These are phyloP conservation scores for Porites divaricata DNA, from an alignment of 92 coral and sea anemone genomes.

Conservation along the genomic window DNA sequence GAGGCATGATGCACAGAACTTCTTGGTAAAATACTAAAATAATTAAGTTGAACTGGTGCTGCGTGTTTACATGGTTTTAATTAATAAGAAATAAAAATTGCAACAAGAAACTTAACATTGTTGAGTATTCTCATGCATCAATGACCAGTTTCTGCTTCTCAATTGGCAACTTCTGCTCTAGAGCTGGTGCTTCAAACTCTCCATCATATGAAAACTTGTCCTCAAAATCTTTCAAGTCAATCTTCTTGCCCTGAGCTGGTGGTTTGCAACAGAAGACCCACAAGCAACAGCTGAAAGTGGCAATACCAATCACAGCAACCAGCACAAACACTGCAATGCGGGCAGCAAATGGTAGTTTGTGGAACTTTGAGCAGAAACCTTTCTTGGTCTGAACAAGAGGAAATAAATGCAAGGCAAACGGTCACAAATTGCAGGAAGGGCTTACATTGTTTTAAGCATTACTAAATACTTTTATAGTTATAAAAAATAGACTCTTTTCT, in stretches of 20 bases:
- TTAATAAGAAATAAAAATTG: not conserved
- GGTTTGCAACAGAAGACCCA: slow-evolving; percentile 92
- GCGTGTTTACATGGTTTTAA: not conserved
- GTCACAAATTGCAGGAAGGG: not conserved
- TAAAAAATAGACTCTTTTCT: too few relatives aligned
- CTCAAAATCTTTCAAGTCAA: slow-evolving; percentile 73
- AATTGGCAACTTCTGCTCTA: slow-evolving; percentile 86
- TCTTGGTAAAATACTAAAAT: too few relatives aligned
- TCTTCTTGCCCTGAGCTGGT: slow-evolving; percentile 71
- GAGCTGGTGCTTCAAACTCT: slow-evolving; percentile 92
- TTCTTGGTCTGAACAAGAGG: slow-evolving; percentile 38
- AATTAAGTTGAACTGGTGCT: not conserved
- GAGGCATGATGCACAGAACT: too few relatives aligned
- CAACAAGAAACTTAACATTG: not conserved
- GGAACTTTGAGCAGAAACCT: slow-evolving; percentile 84
- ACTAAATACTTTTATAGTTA: too few relatives aligned
- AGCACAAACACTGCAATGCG: slow-evolving; percentile 88
- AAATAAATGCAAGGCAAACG: not conserved
- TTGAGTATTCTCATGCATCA: slow-evolving; percentile 42
- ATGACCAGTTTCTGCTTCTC: slow-evolving; percentile 92
- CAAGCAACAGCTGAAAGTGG: slow-evolving; percentile 80
- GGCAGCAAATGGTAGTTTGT: slow-evolving; percentile 94
- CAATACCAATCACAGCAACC: slow-evolving; percentile 73
- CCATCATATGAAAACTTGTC: slow-evolving; percentile 87
- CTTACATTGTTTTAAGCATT: not conserved